Evolutionary conservation across 1,140 invertebrate species (phyloP).

Genomic region (Diprion similis): DNA sequence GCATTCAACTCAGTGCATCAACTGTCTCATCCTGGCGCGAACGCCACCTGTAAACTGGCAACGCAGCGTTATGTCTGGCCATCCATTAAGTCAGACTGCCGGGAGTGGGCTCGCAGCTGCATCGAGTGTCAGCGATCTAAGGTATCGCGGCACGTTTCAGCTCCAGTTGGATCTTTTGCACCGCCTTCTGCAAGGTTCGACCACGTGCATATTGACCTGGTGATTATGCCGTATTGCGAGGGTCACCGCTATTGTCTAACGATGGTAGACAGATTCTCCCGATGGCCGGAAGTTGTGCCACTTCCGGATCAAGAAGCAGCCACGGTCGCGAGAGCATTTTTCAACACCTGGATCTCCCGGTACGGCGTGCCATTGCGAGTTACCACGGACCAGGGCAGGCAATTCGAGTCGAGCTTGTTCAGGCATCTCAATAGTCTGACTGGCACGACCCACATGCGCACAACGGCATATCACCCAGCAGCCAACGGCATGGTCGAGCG

Average conservation of each 20-base stretch:
- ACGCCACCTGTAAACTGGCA: slow-evolving; percentile 41
- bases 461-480: slow-evolving; percentile 45
- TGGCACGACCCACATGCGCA: slow-evolving; percentile 39
- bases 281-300: slow-evolving; percentile 45
- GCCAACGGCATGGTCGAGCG: slow-evolving; percentile 55
- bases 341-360: slow-evolving; percentile 41
- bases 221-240: slow-evolving; percentile 37
- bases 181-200: slow-evolving; percentile 35
- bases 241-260: slow-evolving; percentile 39
- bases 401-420: slow-evolving; percentile 49
- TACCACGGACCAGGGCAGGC: slow-evolving; percentile 53
- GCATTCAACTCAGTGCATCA: slow-evolving; percentile 39
- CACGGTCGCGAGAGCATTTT: slow-evolving; percentile 41
- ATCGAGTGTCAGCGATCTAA: slow-evolving; percentile 37
- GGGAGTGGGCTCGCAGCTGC: slow-evolving; percentile 36
- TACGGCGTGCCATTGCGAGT: slow-evolving; percentile 48
- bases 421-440: slow-evolving; percentile 31
- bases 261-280: slow-evolving; percentile 39
- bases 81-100: slow-evolving; percentile 33
- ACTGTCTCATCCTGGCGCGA: slow-evolving; percentile 37
- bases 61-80: slow-evolving; percentile 57
- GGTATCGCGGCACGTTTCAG: slow-evolving; percentile 30
- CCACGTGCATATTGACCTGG: slow-evolving; percentile 46
- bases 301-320: slow-evolving; percentile 39
- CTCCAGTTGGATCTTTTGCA: slow-evolving; percentile 31